Base-by-base conservation (phyloP, 2,113 vertebrate genomes). In the Larimichthys polyactis region DNA sequence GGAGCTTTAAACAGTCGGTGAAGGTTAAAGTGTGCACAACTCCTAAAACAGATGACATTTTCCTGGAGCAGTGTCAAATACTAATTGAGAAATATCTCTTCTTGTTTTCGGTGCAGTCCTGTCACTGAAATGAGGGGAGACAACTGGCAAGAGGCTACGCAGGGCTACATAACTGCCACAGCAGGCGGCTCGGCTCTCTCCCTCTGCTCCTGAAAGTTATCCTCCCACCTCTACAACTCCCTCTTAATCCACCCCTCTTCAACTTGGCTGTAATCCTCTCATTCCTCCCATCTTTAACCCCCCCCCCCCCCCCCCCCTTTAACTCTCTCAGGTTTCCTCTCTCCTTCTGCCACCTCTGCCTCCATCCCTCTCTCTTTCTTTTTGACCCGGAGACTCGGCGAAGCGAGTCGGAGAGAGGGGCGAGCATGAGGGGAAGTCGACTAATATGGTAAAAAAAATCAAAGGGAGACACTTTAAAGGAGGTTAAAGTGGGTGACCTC, bases 371-470 rank as follows among this genome's bases (percentile, higher is more conserved):
- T 40, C 66, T 27, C 27, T 62, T 79, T 83, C 46, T 27, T 19
- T 70, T 67, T 82, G 74, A 71, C 69, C 68, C 0, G 0, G 58
- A 64, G 44, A 80, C 62, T 75, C 88, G 75, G 36, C 16, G 40
- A 71, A 90, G 86, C 43, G 14, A 70, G 57, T 71, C 8, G 36
- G 36, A n/a, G 22, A 77, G 73, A 82, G 68, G n/a, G 74, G 71
- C 82, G 63, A 59, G 70, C 27, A 12, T 44, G 11, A 87, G 76
- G 51, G 62, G 68, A 87, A 79, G 63, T 75, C 11, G 80, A 89
- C 91, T 88, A 93, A 93, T 91, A 93, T 90, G 93, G 89, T 85
- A 22, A 90, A 90, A n/a, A n/a, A 90, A 89, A 87, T 83, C 85
- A 82, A 88, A 87, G 62, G 7, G 29, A 78, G 75, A 60, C 83